These are phyloP conservation scores for Nycticorax nycticorax DNA, from an alignment of 2,113 vertebrate genomes.

Conservation along the genomic window DNA sequence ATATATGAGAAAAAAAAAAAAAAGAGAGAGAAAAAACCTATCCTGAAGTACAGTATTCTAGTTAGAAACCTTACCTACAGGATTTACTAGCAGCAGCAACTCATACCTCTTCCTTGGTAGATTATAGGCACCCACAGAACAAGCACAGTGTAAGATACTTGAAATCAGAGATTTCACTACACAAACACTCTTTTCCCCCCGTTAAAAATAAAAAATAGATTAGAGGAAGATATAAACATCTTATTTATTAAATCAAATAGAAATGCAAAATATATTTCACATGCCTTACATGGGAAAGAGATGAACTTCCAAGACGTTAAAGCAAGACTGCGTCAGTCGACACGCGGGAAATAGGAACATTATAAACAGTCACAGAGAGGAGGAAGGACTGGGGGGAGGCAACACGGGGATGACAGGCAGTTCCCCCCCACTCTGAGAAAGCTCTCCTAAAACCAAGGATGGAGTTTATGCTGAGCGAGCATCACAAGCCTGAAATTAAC, in stretches of 20 bases:
- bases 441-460: slow-evolving; percentile 15
- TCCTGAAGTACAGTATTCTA: background rate
- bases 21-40: background rate
- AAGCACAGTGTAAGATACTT: background rate
- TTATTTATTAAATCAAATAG: slow-evolving; percentile 66
- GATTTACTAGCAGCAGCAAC: background rate
- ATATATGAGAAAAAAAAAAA: background rate
- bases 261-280: slow-evolving; percentile 63
- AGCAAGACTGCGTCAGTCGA: slow-evolving; percentile 30
- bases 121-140: background rate
- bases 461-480: slow-evolving; percentile 21
- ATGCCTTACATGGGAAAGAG: slow-evolving; percentile 62
- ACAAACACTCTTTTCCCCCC: background rate
- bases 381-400: slow-evolving; percentile 19
- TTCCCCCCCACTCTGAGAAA: background rate
- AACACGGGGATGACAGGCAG: background rate
- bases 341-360: slow-evolving; percentile 29
- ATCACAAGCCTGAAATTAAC: slow-evolving; percentile 20
- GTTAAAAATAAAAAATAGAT: slow-evolving; percentile 19
- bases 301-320: slow-evolving; percentile 47
- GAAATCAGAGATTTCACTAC: background rate
- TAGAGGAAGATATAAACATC: slow-evolving; percentile 48
- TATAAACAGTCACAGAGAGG: slow-evolving; percentile 19
- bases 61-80: background rate
- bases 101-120: background rate